Evolutionary conservation across 2,113 vertebrate genomes (phyloP), one percentile per base, ranked within the genome.

Genomic region (Gallinago paraguaiae): DNA sequence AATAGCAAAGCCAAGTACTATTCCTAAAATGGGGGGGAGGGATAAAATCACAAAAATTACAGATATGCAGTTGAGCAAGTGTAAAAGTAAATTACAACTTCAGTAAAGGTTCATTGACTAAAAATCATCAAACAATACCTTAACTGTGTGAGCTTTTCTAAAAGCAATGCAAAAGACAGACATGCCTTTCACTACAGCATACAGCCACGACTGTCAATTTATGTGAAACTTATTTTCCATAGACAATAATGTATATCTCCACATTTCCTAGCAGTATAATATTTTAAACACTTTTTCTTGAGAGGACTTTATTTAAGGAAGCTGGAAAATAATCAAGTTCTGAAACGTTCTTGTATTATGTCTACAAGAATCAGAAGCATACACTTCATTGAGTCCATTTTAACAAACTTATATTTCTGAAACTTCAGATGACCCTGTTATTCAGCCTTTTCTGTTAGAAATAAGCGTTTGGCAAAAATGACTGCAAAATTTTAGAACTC

Each of bases 21-120:
- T 2, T 51, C 7, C 48, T 27, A 63, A 72, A 48, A 71, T 3
- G 18, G 20, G 17, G 24, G 4, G 7, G 7, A 18, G 6, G 0
- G 0, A 4, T 9, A 17, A 79, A 10, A 37, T 61, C 19, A 53
- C 31, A 74, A 60, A 81, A 77, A 56, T 30, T 31, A 31, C 1
- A 2, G 10, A 37, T 64, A 17, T 24, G 11, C 18, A 64, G 19
- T 2, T 31, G 33, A 67, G 46, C 33, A 60, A 59, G 7, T 5
- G 5, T 12, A 68, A 87, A 77, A 56, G 12, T 15, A 85, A 68
- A 46, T 31, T 10, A 53, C 30, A 74, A 71, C 10, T 63, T 64
- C 8, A 70, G 6, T 31, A 46, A 54, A 80, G 6, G 18, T 20
- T 28, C 45, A 61, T 0, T 64, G 35, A 59, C 41, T 54, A 78